Percentiles rank a stretch among this genome's conserved stretches.
Evolutionary conservation across 2,888 invertebrate genomes (phyloP).

Genomic region (Callyntrura sp.): DNA sequence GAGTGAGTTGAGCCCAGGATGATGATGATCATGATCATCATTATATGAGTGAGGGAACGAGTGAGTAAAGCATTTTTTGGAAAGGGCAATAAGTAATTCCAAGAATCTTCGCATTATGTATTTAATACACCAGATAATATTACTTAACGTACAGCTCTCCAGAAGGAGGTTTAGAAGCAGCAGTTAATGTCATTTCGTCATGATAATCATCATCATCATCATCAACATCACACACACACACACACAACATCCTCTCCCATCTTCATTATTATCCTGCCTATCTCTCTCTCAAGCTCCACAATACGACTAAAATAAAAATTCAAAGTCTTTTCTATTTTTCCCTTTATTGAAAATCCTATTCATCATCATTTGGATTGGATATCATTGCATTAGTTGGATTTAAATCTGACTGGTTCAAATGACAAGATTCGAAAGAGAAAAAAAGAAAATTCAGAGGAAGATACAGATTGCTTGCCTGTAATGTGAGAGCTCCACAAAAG

Average conservation of each 20-base stretch:
- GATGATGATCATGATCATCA: background rate
- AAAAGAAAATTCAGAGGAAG: constrained; percentile 64
- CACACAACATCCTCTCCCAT: constrained; percentile 25
- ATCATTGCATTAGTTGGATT: constrained; percentile 24
- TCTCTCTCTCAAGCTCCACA: background rate
- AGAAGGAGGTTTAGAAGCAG: background rate
- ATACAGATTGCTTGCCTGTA: constrained; percentile 73
- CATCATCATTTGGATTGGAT: constrained; percentile 38
- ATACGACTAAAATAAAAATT: constrained; percentile 11
- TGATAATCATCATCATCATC: constrained; percentile 39
- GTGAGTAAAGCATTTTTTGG: background rate
- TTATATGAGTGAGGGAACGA: background rate
- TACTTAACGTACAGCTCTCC: constrained; percentile 17
- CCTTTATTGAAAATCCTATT: constrained; percentile 43
- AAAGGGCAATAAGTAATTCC: constrained; percentile 57
- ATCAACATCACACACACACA: background rate
- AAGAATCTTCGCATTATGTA: constrained; percentile 48
- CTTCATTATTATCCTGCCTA: background rate
- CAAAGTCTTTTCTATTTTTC: background rate
- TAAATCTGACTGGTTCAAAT: constrained; percentile 12
- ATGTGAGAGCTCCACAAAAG: constrained; percentile 79
- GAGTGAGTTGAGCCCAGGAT: background rate
- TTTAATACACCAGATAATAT: constrained; percentile 45
- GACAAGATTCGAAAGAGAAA: constrained; percentile 37
- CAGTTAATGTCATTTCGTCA: constrained; percentile 61